Evolutionary conservation across 2,797 vertebrate genomes (phyloP).

Genomic region (Limosa lapponica): DNA sequence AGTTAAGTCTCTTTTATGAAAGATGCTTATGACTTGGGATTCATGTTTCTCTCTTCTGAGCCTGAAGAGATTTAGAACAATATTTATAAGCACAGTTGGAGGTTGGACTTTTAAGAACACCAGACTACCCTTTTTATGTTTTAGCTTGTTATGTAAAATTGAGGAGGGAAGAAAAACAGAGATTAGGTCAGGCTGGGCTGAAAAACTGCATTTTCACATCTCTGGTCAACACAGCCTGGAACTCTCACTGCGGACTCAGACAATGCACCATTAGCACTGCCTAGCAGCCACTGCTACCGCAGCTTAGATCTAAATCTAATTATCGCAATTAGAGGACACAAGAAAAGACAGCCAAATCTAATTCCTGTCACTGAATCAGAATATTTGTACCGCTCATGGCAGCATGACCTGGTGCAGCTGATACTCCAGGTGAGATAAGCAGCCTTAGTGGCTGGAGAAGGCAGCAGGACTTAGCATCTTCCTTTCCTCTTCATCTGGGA

Average conservation of each 20-base stretch:
- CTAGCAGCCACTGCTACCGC: not conserved
- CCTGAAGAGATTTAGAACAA: constrained; percentile 21
- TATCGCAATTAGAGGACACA: not conserved
- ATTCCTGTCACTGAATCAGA: fast-evolving
- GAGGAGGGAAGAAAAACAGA: not conserved
- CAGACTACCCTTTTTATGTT: not conserved
- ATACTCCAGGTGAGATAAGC: not conserved
- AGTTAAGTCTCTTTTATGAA: constrained; percentile 31
- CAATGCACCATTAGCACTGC: not conserved
- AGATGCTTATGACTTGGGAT: not conserved
- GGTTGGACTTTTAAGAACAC: not conserved
- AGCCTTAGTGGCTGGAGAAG: not conserved
- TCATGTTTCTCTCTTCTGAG: not conserved
- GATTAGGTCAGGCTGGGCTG: not conserved
- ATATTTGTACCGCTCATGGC: not conserved
- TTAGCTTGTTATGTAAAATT: constrained; percentile 19
- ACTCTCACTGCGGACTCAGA: not conserved
- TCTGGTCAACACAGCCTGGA: not conserved
- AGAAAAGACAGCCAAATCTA: not conserved
- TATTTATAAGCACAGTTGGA: constrained; percentile 2
- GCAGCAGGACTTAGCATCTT: not conserved
- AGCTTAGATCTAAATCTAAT: not conserved
- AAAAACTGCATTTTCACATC: not conserved
- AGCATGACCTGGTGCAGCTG: fast-evolving
- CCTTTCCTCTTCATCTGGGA: not conserved